Percentiles rank a stretch among this genome's conserved stretches.
phyloP scores from a whole-genome alignment of 2,113 vertebrate species.

The Carettochelys insculpta region DNA sequence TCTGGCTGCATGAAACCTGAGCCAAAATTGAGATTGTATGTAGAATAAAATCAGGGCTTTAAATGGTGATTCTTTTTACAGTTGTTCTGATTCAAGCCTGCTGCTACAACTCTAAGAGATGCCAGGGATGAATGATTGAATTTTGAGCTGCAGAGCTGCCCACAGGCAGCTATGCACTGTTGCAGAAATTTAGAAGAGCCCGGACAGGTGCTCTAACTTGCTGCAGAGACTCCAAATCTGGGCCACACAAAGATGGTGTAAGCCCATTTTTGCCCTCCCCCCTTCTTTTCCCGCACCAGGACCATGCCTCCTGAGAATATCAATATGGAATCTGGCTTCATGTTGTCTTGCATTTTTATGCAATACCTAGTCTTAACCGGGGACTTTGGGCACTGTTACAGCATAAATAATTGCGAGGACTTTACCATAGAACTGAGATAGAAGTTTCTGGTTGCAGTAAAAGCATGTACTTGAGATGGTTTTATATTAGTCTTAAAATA shows the following conservation, averaged over 20 bases:
- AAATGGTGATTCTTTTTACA: background rate
- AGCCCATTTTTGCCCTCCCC: background rate
- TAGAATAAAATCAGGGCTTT: background rate
- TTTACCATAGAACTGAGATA: background rate
- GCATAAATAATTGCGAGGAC: background rate
- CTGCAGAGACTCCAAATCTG: background rate
- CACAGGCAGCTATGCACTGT: background rate
- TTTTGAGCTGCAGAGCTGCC: too few species aligned
- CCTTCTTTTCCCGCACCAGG: too few species aligned
- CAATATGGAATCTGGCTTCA: fast-evolving
- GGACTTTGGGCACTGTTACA: background rate
- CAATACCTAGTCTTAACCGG: background rate
- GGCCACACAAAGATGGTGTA: background rate
- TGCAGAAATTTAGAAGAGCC: background rate
- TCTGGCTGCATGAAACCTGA: background rate
- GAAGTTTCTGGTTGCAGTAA: background rate
- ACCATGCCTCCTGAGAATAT: background rate
- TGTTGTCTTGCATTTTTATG: background rate
- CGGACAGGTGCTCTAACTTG: background rate
- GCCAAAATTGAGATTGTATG: background rate
- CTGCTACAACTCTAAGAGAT: background rate
- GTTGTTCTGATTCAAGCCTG: background rate
- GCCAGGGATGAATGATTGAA: background rate
- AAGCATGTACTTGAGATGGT: background rate
- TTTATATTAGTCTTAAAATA: background rate